These are phyloP conservation scores for Asobara japonica DNA, from an alignment of 1,140 invertebrate species.

Conservation along the genomic window DNA sequence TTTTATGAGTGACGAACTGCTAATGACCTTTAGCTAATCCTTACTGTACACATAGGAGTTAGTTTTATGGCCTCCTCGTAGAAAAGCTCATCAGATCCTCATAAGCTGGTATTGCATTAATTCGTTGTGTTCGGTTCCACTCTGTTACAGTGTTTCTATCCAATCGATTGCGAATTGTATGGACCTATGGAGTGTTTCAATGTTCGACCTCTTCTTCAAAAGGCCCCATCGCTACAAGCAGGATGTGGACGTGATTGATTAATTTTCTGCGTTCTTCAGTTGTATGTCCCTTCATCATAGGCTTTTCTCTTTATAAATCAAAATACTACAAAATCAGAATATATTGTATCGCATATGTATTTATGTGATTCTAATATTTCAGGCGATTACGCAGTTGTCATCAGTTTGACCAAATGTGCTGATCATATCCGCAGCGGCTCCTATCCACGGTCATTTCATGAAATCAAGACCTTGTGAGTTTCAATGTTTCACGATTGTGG, in stretches of 20 bases:
- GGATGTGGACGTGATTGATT: not conserved
- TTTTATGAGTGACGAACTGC: not conserved
- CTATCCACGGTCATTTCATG: not conserved
- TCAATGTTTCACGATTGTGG: constrained; percentile 9
- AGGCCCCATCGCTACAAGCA: constrained; percentile 3
- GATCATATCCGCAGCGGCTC: constrained; percentile 7
- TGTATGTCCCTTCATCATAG: not conserved
- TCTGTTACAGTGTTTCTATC: constrained; percentile 14
- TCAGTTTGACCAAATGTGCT: not conserved
- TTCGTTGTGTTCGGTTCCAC: constrained; percentile 14
- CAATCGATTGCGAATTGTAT: not conserved
- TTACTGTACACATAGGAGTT: not conserved
- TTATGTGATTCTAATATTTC: constrained; percentile 5
- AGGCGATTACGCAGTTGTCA: constrained; percentile 10
- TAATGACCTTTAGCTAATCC: not conserved
- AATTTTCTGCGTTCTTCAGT: not conserved
- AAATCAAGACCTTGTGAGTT: constrained; percentile 12
- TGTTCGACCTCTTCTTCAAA: constrained; percentile 11
- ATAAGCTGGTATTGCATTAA: constrained; percentile 6
- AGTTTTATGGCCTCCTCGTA: constrained; percentile 17
- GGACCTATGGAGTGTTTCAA: constrained; percentile 12
- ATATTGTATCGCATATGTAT: not conserved
- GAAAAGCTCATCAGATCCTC: not conserved
- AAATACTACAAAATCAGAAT: not conserved
- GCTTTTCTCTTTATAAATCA: not conserved